Evolutionary conservation across 2,888 invertebrate genomes (phyloP), one percentile per base, ranked within the genome.

Genomic region (Dryobota labecula): DNA sequence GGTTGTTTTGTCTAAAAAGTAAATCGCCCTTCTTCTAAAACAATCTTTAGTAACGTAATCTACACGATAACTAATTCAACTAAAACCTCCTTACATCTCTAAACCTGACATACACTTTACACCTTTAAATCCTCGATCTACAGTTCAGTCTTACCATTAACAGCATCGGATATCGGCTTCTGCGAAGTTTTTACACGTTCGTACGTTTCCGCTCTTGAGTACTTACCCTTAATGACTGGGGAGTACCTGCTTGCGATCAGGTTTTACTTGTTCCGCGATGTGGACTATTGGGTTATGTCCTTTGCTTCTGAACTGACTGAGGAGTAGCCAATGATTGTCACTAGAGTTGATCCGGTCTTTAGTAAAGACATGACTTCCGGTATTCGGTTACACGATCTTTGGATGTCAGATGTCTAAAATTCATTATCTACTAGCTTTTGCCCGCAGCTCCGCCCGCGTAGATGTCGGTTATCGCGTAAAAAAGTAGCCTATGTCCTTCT

Each of bases 271-370:
- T 88, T 88, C 76, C 51, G 65, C 72, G 73, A 90, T 90, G 88
- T 92, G 85, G 92, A 91, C 84, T 89, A 92, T 86, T 88, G 85
- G 91, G 92, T 90, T 89, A 90, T 76, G 65, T 86, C 86, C 84
- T 84, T 86, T 82, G 49, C 79, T 68, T 80, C 63, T 76, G 71
- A 51, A 81, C 67, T 80, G 75, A 80, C 80, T 77, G 80, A 85
- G 68, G 70, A 63, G 56, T 54, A 33, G 41, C 9, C 72, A 62
- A 70, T 71, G 56, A 56, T 73, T 58, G 54, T 63, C 65, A 69
- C 49, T 58, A 38, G n/a, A 62, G 58, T 43, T 49, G 47, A 66
- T 62, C 68, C 41, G 61, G 61, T 60, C 56, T 63, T 67, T 80
- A 30, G 18, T 20, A 13, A 15, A 49, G 20, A 36, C 5, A 57